Base-by-base conservation (phyloP, 2,797 vertebrate genomes). In the Gadopsis marmoratus region DNA sequence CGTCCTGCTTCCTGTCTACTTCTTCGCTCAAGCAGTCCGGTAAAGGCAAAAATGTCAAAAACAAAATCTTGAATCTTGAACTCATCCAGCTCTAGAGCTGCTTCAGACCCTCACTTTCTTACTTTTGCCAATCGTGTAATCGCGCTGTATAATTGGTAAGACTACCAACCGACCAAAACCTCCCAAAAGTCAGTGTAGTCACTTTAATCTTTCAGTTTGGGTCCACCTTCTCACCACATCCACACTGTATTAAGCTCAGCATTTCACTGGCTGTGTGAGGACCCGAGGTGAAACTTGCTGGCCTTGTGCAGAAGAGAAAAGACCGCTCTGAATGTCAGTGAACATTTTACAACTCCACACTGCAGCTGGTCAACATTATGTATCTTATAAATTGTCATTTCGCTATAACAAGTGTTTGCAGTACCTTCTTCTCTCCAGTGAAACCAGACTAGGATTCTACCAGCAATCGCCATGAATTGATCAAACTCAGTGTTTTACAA, bases 221-320 rank as follows among this genome's bases (percentile, higher is more conserved):
- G 21, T 35, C 13, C 39, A 21, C 29, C 29, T 19, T 37, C 31
- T 71, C 66, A n/a, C 66, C 14, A 17, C 59, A 31, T 63, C 21
- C 41, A 39, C 37, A 11, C 63, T 41, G 72, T 29, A 41, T 50
- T 17, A 23, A 78, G 35, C 51, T 35, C 21, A 41, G 50, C 43
- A 2, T 69, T 73, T 76, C 50, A 50, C 17, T 62, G 7, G 3
- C 21, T 23, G n/a, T 13, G 65, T 74, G 41, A 10, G 10, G 14
- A 16, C 59, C 71, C 0, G 0, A 37, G 50, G 31, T 55, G 33
- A 74, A 56, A 59, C 23, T 5, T 56, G 51, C 58, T 31, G 16
- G n/a, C 23, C 21, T 35, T 23, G 39, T 70, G 64, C 31, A 56
- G 9, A 26, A n/a, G 7, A 61, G 35, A 71, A 83, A 51, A 69